Conservation (phyloP, 1,140 invertebrate genomes). For the Bombyx mandarina region DNA sequence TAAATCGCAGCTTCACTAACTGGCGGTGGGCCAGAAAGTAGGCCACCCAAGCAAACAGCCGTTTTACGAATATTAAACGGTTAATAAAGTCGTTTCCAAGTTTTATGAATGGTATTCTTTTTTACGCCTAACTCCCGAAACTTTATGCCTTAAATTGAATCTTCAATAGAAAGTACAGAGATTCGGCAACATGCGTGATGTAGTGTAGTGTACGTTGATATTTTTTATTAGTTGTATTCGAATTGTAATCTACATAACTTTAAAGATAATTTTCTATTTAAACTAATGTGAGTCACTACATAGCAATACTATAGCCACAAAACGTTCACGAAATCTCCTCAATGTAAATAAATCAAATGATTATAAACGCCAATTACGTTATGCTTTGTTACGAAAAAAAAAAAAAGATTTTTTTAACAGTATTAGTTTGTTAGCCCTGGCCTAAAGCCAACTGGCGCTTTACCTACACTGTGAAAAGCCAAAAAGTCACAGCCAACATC, state of each 20-base stretch:
- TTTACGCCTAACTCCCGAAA: no score
- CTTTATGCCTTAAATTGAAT: no score
- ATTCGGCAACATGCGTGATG: no score
- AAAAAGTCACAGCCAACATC: constrained; percentile 7
- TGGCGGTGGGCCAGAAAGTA: constrained; percentile 26
- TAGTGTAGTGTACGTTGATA: no score
- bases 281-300: no score
- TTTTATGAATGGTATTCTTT: no score
- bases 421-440: constrained; percentile 10
- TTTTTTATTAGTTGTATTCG: no score
- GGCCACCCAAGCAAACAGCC: constrained; percentile 26
- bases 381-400: constrained; percentile 13
- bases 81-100: constrained; percentile 9
- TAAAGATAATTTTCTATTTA: no score
- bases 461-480: constrained; percentile 11
- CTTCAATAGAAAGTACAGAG: no score
- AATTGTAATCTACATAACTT: no score
- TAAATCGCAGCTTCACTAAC: constrained; percentile 29
- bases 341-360: constrained; percentile 7
- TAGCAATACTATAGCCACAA: no score
- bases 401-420: constrained; percentile 11
- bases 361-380: constrained; percentile 10
- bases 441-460: constrained; percentile 12
- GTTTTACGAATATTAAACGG: constrained; percentile 22
- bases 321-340: no score